Conservation (phyloP, 2,797 vertebrate genomes). For the Syndactyla subalaris region DNA sequence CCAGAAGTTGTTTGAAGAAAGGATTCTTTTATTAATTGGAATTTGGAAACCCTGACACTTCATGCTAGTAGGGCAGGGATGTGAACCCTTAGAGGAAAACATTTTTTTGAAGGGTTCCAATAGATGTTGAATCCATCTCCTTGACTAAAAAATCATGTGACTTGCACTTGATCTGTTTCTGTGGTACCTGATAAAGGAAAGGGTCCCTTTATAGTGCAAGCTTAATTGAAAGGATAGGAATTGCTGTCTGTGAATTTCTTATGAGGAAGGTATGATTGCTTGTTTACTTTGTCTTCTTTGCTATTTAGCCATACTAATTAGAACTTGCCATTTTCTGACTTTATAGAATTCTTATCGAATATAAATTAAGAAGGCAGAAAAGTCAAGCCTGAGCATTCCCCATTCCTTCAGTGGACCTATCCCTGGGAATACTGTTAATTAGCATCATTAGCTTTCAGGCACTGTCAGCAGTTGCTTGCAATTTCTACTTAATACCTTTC, state of each 20-base stretch:
- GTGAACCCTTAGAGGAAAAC: not conserved
- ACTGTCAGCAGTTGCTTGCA: conserved; percentile 63
- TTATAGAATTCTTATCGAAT: conserved; percentile 8
- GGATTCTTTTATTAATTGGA: not conserved
- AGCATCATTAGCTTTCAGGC: conserved; percentile 70
- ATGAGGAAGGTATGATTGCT: not conserved
- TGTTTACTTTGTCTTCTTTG: conserved; percentile 11
- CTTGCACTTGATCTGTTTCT: not conserved
- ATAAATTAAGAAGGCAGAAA: not conserved
- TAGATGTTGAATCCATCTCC: not conserved
- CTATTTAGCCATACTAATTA: conserved; percentile 33
- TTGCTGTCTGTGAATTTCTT: not conserved
- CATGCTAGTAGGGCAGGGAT: not conserved
- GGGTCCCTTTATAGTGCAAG: not conserved
- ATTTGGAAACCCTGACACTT: not conserved
- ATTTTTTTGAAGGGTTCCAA: not conserved
- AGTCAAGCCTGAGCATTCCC: not conserved
- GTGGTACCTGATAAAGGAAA: not conserved
- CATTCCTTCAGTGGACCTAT: not conserved
- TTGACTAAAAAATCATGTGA: not conserved
- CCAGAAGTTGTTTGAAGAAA: not conserved
- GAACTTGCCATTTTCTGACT: conserved; percentile 31
- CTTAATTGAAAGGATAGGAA: not conserved
- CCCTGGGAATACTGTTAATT: conserved; percentile 67
- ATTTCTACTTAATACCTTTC: conserved; percentile 67